These are phyloP conservation scores for Eupeodes corollae DNA, from an alignment of 1,140 invertebrate genomes.

Conservation along the genomic window DNA sequence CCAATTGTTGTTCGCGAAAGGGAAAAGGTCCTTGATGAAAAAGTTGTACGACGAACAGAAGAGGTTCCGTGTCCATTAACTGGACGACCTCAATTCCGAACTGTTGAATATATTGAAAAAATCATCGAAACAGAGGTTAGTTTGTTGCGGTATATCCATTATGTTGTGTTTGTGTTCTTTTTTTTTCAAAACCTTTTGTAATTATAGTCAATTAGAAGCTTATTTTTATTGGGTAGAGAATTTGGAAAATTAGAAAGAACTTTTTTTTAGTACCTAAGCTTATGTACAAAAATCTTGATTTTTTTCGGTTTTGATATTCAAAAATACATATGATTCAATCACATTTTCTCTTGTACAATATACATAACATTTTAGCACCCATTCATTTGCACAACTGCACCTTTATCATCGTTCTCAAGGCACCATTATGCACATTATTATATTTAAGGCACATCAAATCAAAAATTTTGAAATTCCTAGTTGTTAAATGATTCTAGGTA, in stretches of 20 bases:
- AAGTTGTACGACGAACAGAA: constrained; percentile 72
- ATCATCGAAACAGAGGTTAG: constrained; percentile 88
- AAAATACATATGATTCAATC: too few species aligned
- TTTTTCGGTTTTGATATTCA: too few species aligned
- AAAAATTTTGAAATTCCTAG: too few species aligned
- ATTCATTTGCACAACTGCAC: too few species aligned
- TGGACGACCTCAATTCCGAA: constrained; percentile 73
- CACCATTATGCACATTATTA: too few species aligned
- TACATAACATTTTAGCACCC: too few species aligned
- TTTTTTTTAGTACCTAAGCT: too few species aligned
- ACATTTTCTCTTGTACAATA: too few species aligned
- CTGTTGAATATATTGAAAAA: constrained; percentile 87
- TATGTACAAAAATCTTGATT: too few species aligned
- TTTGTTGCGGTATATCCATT: not conserved
- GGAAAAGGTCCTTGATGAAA: constrained; percentile 79
- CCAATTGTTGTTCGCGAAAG: constrained; percentile 71
- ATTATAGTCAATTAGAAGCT: not conserved
- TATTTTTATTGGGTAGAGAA: not conserved
- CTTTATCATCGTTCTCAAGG: too few species aligned
- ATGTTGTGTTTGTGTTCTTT: not conserved
- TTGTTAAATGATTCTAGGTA: too few species aligned
- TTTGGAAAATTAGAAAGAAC: not conserved
- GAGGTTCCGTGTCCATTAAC: constrained; percentile 76
- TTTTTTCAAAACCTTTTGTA: not conserved
- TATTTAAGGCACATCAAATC: too few species aligned